Evolutionary conservation across 2,113 vertebrate genomes (phyloP).

Genomic region (Phalacrocorax brasilianus): DNA sequence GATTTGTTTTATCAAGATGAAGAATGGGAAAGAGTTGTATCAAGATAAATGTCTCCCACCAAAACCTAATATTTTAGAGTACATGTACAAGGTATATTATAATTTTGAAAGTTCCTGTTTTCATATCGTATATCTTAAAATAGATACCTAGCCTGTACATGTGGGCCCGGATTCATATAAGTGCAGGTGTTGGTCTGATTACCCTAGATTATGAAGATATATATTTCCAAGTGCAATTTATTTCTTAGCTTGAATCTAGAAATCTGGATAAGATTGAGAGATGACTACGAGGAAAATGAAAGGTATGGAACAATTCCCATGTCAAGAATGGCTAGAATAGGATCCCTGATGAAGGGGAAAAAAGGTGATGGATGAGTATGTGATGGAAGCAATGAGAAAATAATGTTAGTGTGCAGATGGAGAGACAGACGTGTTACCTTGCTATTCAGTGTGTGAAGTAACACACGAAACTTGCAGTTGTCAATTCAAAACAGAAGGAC

Average conservation of each 20-base stretch:
- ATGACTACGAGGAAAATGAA: background rate
- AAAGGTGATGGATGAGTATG: background rate
- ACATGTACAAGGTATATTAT: background rate
- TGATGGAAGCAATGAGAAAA: background rate
- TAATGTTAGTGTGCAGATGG: background rate
- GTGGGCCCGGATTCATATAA: background rate
- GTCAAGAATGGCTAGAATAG: background rate
- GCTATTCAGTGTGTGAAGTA: background rate
- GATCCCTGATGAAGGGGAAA: background rate
- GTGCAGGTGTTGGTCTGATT: background rate
- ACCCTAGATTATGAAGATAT: background rate
- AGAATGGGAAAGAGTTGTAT: background rate
- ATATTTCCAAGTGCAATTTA: background rate
- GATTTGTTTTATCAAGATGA: background rate
- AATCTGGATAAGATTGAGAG: background rate
- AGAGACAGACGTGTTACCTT: background rate
- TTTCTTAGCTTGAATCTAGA: background rate
- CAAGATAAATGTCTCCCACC: background rate
- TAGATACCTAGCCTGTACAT: background rate
- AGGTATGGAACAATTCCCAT: background rate
- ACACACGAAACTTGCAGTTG: background rate
- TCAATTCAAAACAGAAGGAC: background rate
- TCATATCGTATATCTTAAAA: background rate
- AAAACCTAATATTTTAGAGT: background rate
- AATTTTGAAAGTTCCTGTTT: background rate